Conservation (phyloP, 2,797 vertebrate species). For the Gambelia wislizenii region DNA sequence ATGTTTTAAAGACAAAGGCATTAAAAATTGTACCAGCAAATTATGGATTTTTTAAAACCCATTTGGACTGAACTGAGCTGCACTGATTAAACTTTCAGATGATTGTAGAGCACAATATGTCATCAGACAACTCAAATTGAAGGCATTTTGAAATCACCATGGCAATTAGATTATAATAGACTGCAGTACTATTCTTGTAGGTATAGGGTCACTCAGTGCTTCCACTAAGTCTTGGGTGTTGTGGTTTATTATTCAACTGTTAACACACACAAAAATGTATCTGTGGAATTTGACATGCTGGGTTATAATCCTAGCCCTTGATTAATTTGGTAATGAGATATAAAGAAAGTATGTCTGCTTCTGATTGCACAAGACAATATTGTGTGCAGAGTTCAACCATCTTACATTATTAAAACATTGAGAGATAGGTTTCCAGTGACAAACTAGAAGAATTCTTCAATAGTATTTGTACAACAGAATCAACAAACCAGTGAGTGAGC, state of each 20-base stretch:
- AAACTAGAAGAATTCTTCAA: not conserved
- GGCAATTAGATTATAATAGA: constrained; percentile 4
- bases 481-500: not conserved
- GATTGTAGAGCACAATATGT: constrained; percentile 9
- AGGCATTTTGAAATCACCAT: constrained; percentile 22
- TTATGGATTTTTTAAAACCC: not conserved
- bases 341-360: constrained; percentile 1
- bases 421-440: not conserved
- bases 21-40: not conserved
- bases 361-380: constrained; percentile 3
- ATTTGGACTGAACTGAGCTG: constrained; percentile 13
- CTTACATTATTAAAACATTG: not conserved
- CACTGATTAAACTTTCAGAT: constrained; percentile 1
- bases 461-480: not conserved
- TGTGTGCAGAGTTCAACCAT: not conserved
- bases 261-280: not conserved
- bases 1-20: not conserved
- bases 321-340: constrained; percentile 29
- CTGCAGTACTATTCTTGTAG: not conserved
- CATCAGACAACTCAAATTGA: constrained; percentile 23
- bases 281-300: not conserved
- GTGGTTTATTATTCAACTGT: not conserved
- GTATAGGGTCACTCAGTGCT: not conserved
- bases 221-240: constrained; percentile 23
- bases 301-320: not conserved